A percentile compares a stretch with the other conserved stretches of the same genome.
Conservation (phyloP, 2,888 invertebrate genomes). For the Hipparchia sbordonii region DNA sequence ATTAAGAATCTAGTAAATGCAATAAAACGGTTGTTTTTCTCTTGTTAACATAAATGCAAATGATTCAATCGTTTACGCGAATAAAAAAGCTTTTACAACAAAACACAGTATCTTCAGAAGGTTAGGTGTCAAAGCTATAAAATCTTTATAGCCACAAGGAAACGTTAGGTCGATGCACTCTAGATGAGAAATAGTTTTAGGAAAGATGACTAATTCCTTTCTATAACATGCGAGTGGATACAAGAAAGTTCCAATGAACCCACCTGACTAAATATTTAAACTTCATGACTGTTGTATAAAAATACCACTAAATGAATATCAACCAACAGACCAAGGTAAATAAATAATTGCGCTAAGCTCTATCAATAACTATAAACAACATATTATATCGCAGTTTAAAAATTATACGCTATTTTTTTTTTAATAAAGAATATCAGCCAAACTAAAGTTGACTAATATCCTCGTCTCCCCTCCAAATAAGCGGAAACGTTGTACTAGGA, state of each 20-base stretch:
- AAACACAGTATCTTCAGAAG: conserved; percentile 9
- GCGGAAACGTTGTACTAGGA: too few relatives aligned
- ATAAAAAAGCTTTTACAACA: conserved; percentile 2
- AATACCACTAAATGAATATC: background rate
- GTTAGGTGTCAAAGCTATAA: conserved; percentile 29
- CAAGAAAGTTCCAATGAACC: conserved; percentile 25
- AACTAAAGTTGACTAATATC: too few relatives aligned
- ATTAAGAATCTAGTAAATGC: background rate
- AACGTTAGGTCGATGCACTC: conserved; percentile 33
- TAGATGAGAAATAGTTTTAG: conserved; percentile 50
- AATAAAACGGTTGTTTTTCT: background rate
- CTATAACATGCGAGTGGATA: conserved; percentile 31
- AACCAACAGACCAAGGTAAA: background rate
- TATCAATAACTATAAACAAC: background rate
- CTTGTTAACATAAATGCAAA: conserved; percentile 4
- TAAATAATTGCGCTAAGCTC: background rate
- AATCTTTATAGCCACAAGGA: conserved; percentile 28
- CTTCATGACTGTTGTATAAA: conserved; percentile 1
- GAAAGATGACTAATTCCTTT: conserved; percentile 60
- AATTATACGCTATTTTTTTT: background rate
- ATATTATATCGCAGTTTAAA: background rate
- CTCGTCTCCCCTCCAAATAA: too few relatives aligned
- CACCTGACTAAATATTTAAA: conserved; percentile 25
- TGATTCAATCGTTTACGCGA: background rate
- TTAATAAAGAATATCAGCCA: too few relatives aligned